Evolutionary conservation across 2,113 vertebrate genomes (phyloP), one percentile per base, ranked within the genome.

Genomic region (Peromyscus polionotus): DNA sequence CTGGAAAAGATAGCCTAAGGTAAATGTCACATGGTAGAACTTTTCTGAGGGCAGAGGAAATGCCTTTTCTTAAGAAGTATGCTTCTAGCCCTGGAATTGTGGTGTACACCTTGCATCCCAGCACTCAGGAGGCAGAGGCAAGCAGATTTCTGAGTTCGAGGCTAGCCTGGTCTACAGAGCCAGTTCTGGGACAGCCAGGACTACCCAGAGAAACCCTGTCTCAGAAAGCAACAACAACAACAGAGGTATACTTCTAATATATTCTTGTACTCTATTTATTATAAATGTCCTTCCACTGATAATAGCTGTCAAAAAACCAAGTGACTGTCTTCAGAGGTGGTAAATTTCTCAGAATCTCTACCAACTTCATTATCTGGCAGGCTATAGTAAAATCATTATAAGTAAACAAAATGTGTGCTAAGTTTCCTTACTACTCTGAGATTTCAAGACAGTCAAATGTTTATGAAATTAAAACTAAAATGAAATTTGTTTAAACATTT

Each of bases 401-500:
- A 77, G 61, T 61, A 61, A 68, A 91, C 4, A 96, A 36, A 95
- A 91, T 89, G 54, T 57, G 24, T 76, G 83, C n/a, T 14, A 80
- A 80, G 26, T 33, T 95, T 95, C 31, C 36, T 93, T 89, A 93
- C 26, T 93, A 70, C 3, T 11, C 26, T 76, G 33, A 91, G 63
- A 92, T 81, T 93, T 31, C 86, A 96, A 96, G 24, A 91, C 8
- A 92, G 85, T 63, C 76, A 93, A 89, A 95, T 90, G 20, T 73
- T 42, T 70, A 95, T 81, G 28, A 97, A 90, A 93, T 75, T 36
- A 79, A 85, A 92, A 92, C 39, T 90, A 93, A 94, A 97, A 87
- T 90, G 88, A 57, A 93, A 81, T 81, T 88, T 97, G 72, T 24
- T 84, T 80, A 80, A 77, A 77, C 42, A 48, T 14, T 31, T 33